Percentiles rank a stretch among this genome's conserved stretches.
phyloP scores from a whole-genome alignment of 1,140 invertebrate species.

The Steinernema khuongi region DNA sequence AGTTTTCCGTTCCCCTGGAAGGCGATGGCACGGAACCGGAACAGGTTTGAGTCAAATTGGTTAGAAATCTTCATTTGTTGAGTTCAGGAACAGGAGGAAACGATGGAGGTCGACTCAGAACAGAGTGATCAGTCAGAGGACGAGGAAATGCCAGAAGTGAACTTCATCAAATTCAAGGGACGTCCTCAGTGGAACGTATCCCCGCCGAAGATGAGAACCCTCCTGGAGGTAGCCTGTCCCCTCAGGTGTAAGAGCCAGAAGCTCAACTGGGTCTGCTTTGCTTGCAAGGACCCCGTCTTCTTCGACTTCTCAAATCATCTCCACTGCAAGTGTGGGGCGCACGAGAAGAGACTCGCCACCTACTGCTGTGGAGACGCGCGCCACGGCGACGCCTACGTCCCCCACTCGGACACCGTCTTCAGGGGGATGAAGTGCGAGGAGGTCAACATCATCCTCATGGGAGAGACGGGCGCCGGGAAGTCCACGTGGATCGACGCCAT shows the following conservation, averaged over 20 bases:
- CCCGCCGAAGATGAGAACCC: background rate
- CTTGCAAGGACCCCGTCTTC: background rate
- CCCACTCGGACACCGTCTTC: background rate
- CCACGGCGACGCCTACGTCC: background rate
- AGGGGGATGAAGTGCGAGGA: too few species aligned
- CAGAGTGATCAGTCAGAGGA: too few species aligned
- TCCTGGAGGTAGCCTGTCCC: background rate
- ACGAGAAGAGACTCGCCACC: background rate
- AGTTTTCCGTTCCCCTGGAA: background rate
- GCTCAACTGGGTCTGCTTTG: background rate
- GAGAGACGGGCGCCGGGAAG: too few species aligned
- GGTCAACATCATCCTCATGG: too few species aligned
- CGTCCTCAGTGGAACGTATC: background rate
- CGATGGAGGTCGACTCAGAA: background rate
- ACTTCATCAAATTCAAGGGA: background rate
- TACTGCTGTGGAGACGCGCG: background rate
- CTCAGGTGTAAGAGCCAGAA: background rate
- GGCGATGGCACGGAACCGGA: background rate
- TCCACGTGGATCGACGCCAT: too few species aligned
- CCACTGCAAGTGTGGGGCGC: background rate
- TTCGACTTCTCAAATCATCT: background rate
- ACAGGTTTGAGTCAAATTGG: background rate
- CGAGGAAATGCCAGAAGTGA: background rate
- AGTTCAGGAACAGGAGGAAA: background rate
- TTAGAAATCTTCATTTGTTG: background rate